Base-by-base conservation (phyloP, 2,113 vertebrate genomes). In the Peromyscus maniculatus region DNA sequence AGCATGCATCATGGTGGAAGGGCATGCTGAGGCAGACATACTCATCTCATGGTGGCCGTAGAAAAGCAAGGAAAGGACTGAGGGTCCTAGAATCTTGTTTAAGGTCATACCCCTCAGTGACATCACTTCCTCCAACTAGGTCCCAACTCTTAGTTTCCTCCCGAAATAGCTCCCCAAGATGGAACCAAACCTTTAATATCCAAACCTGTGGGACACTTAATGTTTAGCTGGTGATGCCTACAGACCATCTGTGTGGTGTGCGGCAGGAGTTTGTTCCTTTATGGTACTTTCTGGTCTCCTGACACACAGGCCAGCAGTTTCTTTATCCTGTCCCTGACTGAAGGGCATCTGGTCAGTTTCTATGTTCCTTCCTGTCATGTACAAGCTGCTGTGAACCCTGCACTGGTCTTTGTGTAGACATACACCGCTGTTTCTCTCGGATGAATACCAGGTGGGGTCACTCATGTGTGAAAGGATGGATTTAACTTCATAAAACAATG, bases 211-310 rank as follows among this genome's bases (percentile, higher is more conserved):
- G 31, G 39, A 46, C 15, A 21, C 43, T 84, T 64, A 11, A 39
- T 84, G 49, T 24, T 17, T 28, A 67, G 6, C 28, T 39, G 46
- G 28, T 52, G 24, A 49, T 33, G 21, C 31, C 10, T 46, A 5
- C 46, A 46, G 43, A 24, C 17, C 28, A 33, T 12, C 28, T 9
- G 33, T 57, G 28, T 49, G 1, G 8, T 33, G 72, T 49, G 21
- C 13, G 1, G 7, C 24, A 11, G 0, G 12, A 21, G 21, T 4
- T 5, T 8, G 43, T 19, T 26, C 28, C 43, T 87, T 1, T 21
- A n/a, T 72, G 67, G 43, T 39, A 28, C 10, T 2, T 1, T 1
- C 6, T 21, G 12, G 13, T 26, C 57, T 31, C 9, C 36, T 15
- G 7, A 36, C 31, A 43, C 13, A 49, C 22, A 36, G 3, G 3